These are phyloP conservation scores for Rosalia funebris DNA, from an alignment of 2,888 invertebrate species.

Conservation along the genomic window DNA sequence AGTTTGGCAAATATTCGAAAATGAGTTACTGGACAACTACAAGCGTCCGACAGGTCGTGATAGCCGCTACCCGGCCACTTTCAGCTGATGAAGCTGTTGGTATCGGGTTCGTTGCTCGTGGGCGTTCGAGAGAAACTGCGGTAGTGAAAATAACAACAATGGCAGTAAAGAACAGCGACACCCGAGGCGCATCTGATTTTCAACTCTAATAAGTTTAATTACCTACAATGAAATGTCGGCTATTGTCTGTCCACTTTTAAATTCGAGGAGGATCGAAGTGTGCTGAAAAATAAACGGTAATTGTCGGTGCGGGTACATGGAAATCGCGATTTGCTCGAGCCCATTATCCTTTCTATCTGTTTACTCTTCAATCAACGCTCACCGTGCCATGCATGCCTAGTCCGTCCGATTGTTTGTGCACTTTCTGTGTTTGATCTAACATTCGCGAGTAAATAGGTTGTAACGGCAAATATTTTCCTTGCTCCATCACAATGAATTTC, in stretches of 20 bases:
- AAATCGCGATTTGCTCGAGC: slow-evolving; percentile 9
- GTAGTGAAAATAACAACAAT: slow-evolving; percentile 25
- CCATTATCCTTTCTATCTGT: slow-evolving; percentile 5
- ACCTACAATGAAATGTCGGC: slow-evolving; percentile 19
- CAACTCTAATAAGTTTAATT: slow-evolving; percentile 30
- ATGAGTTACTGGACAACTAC: too few species aligned
- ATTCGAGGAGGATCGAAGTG: slow-evolving; percentile 18
- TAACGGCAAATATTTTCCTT: neutral
- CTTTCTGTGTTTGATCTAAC: neutral
- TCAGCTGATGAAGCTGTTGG: too few species aligned
- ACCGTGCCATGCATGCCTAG: neutral
- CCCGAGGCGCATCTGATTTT: slow-evolving; percentile 29
- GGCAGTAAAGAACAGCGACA: slow-evolving; percentile 18
- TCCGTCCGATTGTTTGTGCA: neutral
- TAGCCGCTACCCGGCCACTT: too few species aligned
- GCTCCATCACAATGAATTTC: too few species aligned
- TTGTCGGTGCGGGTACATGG: slow-evolving; percentile 11
- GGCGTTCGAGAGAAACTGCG: slow-evolving; percentile 25
- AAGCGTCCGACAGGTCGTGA: too few species aligned
- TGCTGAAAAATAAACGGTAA: slow-evolving; percentile 20
- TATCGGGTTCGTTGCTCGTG: slow-evolving; percentile 8
- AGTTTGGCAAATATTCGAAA: too few species aligned
- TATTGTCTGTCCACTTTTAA: slow-evolving; percentile 19
- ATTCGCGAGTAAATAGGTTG: neutral
- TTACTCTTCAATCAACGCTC: slow-evolving; percentile 5